Evolutionary conservation across 2,888 invertebrate species (phyloP).

Genomic region (Cheilosia scutellata): DNA sequence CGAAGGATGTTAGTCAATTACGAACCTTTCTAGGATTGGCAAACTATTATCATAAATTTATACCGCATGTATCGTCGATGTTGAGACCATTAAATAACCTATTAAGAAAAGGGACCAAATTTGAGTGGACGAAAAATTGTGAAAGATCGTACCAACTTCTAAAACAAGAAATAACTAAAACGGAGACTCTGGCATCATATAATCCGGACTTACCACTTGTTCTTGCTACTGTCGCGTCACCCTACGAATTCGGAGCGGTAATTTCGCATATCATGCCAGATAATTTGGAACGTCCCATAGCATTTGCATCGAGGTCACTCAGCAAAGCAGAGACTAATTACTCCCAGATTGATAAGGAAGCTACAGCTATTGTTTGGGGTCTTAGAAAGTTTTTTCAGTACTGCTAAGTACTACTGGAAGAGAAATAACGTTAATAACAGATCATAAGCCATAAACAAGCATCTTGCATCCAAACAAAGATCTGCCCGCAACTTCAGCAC

Average conservation of each 20-base stretch:
- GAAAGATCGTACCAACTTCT: background rate
- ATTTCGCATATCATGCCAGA: conserved; percentile 59
- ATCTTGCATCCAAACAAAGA: conserved; percentile 63
- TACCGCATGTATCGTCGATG: background rate
- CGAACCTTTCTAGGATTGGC: conserved; percentile 33
- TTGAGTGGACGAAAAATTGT: conserved; percentile 5
- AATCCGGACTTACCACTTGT: conserved; percentile 57
- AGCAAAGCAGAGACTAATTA: conserved; percentile 65
- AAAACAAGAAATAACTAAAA: conserved; percentile 2
- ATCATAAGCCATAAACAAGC: conserved; percentile 54
- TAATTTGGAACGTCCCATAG: conserved; percentile 49
- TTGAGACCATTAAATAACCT: background rate
- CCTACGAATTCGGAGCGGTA: conserved; percentile 60
- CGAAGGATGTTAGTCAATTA: conserved; percentile 22
- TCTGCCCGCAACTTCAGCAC: conserved; percentile 54
- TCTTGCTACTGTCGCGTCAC: conserved; percentile 76
- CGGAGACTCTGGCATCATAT: background rate
- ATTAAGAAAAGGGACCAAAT: conserved; percentile 11
- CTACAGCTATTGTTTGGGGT: conserved; percentile 63
- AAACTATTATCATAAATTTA: background rate
- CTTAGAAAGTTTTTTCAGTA: conserved; percentile 53
- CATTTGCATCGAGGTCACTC: conserved; percentile 65
- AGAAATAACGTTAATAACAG: conserved; percentile 60
- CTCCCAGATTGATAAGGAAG: conserved; percentile 64
- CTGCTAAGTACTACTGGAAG: conserved; percentile 57